These are phyloP conservation scores for Scaptomyza pallida DNA, from an alignment of 1,140 invertebrate species.

Conservation along the genomic window DNA sequence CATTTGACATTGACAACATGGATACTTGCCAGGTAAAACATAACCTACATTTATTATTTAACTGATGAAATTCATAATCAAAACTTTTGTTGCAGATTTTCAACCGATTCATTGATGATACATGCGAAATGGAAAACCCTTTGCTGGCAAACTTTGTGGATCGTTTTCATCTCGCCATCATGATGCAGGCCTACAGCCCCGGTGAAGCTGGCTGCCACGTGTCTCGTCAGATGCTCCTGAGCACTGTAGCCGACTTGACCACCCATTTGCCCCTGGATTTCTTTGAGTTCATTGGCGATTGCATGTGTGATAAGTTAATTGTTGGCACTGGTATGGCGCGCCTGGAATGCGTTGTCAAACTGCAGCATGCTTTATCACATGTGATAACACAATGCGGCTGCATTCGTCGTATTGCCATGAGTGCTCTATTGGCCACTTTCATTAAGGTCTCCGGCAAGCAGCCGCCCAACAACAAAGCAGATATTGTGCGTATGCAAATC, in stretches of 20 bases:
- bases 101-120: not conserved
- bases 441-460: not conserved
- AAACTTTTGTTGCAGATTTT: conserved; percentile 9
- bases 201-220: not conserved
- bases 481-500: conserved; percentile 21
- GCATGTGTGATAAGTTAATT: conserved; percentile 20
- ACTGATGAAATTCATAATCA: too few species aligned
- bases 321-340: not conserved
- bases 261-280: not conserved
- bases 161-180: conserved; percentile 12
- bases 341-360: conserved; percentile 3
- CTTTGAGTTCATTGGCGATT: conserved; percentile 8
- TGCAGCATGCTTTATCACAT: conserved; percentile 5
- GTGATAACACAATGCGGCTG: not conserved
- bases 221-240: not conserved
- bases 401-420: conserved; percentile 9
- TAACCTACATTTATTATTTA: too few species aligned
- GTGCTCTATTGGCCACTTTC: conserved; percentile 11
- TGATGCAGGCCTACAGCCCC: conserved; percentile 14
- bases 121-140: not conserved
- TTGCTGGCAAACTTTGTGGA: conserved; percentile 22
- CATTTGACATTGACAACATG: not conserved
- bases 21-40: not conserved
- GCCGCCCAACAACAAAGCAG: not conserved
- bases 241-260: too few species aligned